Base-by-base conservation (phyloP, 1,140 invertebrate genomes). In the Conus ventricosus region DNA sequence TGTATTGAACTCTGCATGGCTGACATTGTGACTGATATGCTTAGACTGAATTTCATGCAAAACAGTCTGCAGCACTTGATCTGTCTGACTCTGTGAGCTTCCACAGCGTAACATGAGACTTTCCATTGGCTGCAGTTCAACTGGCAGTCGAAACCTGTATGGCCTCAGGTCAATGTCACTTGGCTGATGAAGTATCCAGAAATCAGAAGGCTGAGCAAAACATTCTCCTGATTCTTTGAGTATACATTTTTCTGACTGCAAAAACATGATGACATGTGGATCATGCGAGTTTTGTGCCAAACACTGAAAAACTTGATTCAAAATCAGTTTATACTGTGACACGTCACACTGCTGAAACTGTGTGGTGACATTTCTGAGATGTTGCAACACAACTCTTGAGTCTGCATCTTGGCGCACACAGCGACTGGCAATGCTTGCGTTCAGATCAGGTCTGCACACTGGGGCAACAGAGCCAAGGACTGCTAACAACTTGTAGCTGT, bases 81-180 rank as follows among this genome's bases (percentile, higher is more conserved):
- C 91, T 90, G 57, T 85, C 88, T 87, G 90, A 71, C 27, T 89
- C 88, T 87, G 87, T 78, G 87, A 90, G 88, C n/a, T 88, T 63
- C 91, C 91, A 91, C 51, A 90, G 60, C 5, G 15, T 20, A 23
- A 7, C 27, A 71, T 25, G 25, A 78, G 55, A 75, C 39, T 23
- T 17, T 67, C 17, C n/a, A 53, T 25, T 6, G 7, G 8, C 57
- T 25, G n/a, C 54, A 88, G 60, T 57, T 82, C 80, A 23, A 81
- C 60, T 39, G 87, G 80, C 54, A 88, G 13, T 57, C 60, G 87
- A 57, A 83, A 82, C 54, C 60, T 82, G 80, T 82, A 82, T 20
- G 87, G 76, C 57, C 81, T 82, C 78, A 88, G 25, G 80, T 63
- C 53, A n/a, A 82, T 60, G 80, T 88, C 87, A 25, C 20, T 55